Conservation (phyloP, 2,888 invertebrate genomes). For the Venustoraphidia nigricollis region DNA sequence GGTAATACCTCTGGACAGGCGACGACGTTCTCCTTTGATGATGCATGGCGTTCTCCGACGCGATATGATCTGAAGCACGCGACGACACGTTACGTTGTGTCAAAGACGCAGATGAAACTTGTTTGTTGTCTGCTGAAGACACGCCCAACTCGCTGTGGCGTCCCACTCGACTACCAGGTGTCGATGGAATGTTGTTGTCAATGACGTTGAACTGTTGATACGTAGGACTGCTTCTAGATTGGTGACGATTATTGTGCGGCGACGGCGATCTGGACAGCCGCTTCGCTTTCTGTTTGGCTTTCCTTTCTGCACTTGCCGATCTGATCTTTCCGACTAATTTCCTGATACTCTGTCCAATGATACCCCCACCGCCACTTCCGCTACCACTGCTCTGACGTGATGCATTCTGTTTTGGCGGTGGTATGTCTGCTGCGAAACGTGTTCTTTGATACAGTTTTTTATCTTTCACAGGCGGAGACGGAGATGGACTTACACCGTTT, state of each 20-base stretch:
- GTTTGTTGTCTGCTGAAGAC: slow-evolving; percentile 11
- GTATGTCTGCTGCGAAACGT: slow-evolving; percentile 41
- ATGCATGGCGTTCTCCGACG: slow-evolving; percentile 13
- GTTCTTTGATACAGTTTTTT: slow-evolving; percentile 54
- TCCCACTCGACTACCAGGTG: slow-evolving; percentile 17
- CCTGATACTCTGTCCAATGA: slow-evolving; percentile 63
- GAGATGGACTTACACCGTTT: slow-evolving; percentile 15
- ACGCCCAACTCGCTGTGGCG: slow-evolving; percentile 5
- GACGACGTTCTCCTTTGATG: slow-evolving; percentile 19
- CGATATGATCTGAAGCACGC: slow-evolving; percentile 10
- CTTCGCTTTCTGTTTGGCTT: slow-evolving; percentile 41
- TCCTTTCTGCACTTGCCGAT: slow-evolving; percentile 53
- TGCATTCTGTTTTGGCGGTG: slow-evolving; percentile 19
- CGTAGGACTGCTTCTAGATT: slow-evolving; percentile 20
- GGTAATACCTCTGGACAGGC: slow-evolving; percentile 63
- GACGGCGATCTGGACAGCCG: slow-evolving; percentile 39
- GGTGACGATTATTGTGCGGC: slow-evolving; percentile 16
- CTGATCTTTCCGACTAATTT: slow-evolving; percentile 71
- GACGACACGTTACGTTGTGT: slow-evolving; percentile 26
- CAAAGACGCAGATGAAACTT: slow-evolving; percentile 7
- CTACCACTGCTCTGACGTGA: slow-evolving; percentile 24
- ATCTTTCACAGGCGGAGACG: slow-evolving; percentile 21
- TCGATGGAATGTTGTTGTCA: slow-evolving; percentile 29
- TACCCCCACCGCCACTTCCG: slow-evolving; percentile 17
- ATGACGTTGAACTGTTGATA: slow-evolving; percentile 38